Evolutionary conservation across 1,140 invertebrate species (phyloP).

Genomic region (Leptinotarsa texana): DNA sequence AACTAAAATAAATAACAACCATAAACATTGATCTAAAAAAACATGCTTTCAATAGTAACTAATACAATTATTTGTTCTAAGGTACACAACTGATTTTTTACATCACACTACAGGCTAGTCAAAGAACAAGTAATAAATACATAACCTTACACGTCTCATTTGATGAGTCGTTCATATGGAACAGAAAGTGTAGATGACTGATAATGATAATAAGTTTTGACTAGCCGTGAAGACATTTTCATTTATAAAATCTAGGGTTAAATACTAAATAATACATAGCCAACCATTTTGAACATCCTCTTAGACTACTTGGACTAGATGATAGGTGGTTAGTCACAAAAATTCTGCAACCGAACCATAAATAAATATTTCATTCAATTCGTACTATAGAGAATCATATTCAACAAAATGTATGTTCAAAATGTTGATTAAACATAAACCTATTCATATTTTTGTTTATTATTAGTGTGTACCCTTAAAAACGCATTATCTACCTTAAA

Average conservation of each 20-base stretch:
- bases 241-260: slow-evolving; percentile 26
- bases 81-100: slow-evolving; percentile 37
- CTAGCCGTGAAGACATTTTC: slow-evolving; percentile 12
- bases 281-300: slow-evolving; percentile 39
- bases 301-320: slow-evolving; percentile 41
- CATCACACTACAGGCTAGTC: slow-evolving; percentile 31
- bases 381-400: slow-evolving; percentile 16
- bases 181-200: too few species aligned
- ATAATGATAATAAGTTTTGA: not conserved
- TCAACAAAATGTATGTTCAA: slow-evolving; percentile 35
- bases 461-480: slow-evolving; percentile 34
- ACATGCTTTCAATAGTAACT: slow-evolving; percentile 48
- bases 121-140: not conserved
- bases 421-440: slow-evolving; percentile 26
- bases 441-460: not conserved
- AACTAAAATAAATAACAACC: slow-evolving; percentile 52
- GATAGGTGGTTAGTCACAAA: slow-evolving; percentile 30
- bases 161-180: not conserved
- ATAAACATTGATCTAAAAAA: slow-evolving; percentile 49
- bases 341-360: slow-evolving; percentile 6
- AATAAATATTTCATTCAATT: slow-evolving; percentile 28
- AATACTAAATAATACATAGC: slow-evolving; percentile 31
- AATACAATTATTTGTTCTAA: slow-evolving; percentile 36
- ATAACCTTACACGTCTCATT: slow-evolving; percentile 1
- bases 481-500: slow-evolving; percentile 30